Evolutionary conservation across 2,113 vertebrate genomes (phyloP).

Genomic region (Scophthalmus maximus): DNA sequence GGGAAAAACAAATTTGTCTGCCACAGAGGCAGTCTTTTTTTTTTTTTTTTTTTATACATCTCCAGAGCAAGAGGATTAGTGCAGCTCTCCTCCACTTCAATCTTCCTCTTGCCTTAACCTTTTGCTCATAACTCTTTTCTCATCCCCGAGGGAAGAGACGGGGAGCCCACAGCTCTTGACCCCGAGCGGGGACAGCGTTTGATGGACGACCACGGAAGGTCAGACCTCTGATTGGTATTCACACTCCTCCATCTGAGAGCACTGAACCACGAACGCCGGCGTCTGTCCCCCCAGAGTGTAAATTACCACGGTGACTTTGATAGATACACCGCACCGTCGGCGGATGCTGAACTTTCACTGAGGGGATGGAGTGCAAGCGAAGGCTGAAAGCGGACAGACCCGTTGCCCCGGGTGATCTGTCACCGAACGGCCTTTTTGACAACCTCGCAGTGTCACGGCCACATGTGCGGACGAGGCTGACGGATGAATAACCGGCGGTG

Average conservation of each 20-base stretch:
- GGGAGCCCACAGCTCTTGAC: conserved; percentile 65
- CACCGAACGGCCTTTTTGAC: conserved; percentile 51
- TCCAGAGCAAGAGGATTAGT: conserved; percentile 16
- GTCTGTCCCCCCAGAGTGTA: conserved; percentile 57
- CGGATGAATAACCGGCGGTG: conserved; percentile 37
- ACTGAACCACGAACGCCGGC: conserved; percentile 53
- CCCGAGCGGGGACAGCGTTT: conserved; percentile 67
- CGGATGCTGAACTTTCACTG: conserved; percentile 53
- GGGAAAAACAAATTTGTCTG: conserved; percentile 27
- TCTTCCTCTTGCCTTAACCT: conserved; percentile 55
- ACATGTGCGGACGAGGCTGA: conserved; percentile 35
- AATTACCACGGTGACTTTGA: conserved; percentile 74
- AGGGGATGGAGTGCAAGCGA: conserved; percentile 36
- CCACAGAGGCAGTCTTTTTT: conserved; percentile 11
- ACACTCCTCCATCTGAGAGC: conserved; percentile 59
- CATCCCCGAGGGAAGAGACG: conserved; percentile 44
- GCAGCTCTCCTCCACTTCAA: conserved; percentile 28
- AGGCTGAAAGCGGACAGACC: conserved; percentile 18
- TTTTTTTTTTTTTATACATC: conserved; percentile 21
- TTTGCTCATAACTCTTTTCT: conserved; percentile 54
- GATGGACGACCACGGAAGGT: conserved; percentile 75
- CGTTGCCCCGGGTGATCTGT: conserved; percentile 55
- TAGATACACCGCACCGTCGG: conserved; percentile 55
- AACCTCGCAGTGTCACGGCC: conserved; percentile 44
- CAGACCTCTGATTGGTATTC: conserved; percentile 76